Evolutionary conservation across 2,888 invertebrate genomes (phyloP).

Genomic region (Antheraea assamensis): DNA sequence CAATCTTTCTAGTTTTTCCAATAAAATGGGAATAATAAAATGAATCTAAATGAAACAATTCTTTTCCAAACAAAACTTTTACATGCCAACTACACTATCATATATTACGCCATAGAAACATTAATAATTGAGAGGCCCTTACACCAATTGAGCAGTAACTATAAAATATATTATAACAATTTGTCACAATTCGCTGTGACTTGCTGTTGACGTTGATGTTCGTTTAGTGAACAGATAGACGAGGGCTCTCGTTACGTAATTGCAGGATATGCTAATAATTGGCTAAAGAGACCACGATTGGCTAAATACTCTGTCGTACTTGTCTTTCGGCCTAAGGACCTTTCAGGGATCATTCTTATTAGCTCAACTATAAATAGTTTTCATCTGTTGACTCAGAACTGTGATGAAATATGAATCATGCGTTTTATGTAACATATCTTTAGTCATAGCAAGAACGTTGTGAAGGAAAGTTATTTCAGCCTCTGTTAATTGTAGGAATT

Average conservation of each 20-base stretch:
- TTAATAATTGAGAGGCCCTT: slow-evolving; percentile 1
- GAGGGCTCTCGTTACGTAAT: slow-evolving; percentile 55
- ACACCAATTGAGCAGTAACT: slow-evolving; percentile 6
- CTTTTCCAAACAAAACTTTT: background rate
- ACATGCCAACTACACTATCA: background rate
- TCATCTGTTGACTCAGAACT: background rate
- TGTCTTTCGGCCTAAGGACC: slow-evolving; percentile 18
- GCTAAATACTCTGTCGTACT: slow-evolving; percentile 42
- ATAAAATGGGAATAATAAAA: too few relatives aligned
- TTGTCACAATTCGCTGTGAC: slow-evolving; percentile 11
- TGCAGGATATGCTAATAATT: slow-evolving; percentile 78
- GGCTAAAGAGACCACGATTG: slow-evolving; percentile 63
- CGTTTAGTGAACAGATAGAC: slow-evolving; percentile 40
- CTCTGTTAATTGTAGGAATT: background rate
- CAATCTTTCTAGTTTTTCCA: too few relatives aligned
- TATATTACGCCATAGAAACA: background rate
- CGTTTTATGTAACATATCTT: background rate
- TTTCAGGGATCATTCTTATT: slow-evolving; percentile 19
- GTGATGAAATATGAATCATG: background rate
- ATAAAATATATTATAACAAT: slow-evolving; percentile 15
- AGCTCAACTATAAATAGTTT: slow-evolving; percentile 14
- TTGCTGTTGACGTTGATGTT: slow-evolving; percentile 25
- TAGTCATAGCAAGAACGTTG: background rate
- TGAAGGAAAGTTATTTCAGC: background rate
- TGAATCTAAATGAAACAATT: background rate